These are phyloP conservation scores for Pterocles gutturalis DNA, from an alignment of 2,113 vertebrate genomes.

Conservation along the genomic window DNA sequence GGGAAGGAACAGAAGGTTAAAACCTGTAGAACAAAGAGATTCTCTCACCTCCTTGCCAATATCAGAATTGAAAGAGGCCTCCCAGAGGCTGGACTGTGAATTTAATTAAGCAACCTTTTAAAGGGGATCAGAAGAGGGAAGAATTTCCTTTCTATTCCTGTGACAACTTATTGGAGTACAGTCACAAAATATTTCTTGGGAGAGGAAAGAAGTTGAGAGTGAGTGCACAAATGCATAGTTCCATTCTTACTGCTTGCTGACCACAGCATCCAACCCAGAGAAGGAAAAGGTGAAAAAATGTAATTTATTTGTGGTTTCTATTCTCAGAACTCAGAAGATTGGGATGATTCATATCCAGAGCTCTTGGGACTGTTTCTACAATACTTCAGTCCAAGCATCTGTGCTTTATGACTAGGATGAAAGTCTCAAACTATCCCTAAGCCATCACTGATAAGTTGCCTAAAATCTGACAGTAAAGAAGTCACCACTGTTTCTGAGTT, in stretches of 20 bases:
- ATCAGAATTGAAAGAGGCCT: constrained; percentile 7
- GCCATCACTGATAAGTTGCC: not conserved
- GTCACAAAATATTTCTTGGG: not conserved
- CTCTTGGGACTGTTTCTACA: not conserved
- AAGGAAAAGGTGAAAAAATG: not conserved
- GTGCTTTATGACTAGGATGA: not conserved
- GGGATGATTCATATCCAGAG: not conserved
- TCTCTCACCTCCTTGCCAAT: constrained; percentile 17
- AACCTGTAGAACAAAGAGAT: not conserved
- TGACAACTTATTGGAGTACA: not conserved
- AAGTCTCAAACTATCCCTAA: not conserved
- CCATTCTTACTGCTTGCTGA: not conserved
- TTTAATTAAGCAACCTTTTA: constrained; percentile 38
- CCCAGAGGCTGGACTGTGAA: not conserved
- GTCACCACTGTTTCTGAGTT: not conserved
- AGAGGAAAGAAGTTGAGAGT: not conserved
- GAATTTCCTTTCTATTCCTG: not conserved
- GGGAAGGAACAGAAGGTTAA: constrained; percentile 35
- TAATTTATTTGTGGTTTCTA: not conserved
- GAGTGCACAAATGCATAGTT: not conserved
- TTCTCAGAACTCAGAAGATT: not conserved
- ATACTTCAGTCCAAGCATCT: not conserved
- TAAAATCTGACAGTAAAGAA: not conserved
- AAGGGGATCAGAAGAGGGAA: not conserved
- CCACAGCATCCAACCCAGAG: not conserved